Evolutionary conservation across 2,797 vertebrate species (phyloP).

Genomic region (Liasis olivaceus): DNA sequence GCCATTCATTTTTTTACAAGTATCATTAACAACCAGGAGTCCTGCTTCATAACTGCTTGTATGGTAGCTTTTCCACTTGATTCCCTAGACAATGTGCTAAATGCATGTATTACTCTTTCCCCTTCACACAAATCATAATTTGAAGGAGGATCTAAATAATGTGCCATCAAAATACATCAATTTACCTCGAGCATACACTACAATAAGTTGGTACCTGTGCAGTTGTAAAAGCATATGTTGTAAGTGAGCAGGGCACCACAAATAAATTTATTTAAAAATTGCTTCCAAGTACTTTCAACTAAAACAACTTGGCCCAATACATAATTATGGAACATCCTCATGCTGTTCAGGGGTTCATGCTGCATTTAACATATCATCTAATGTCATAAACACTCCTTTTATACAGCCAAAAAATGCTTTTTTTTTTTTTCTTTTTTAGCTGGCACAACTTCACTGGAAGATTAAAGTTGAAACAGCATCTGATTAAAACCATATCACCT

Average conservation of each 20-base stretch:
- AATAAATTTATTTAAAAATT: neutral
- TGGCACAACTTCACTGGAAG: neutral
- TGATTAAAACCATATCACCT: neutral
- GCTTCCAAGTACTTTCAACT: neutral
- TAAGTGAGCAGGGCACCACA: neutral
- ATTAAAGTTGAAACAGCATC: neutral
- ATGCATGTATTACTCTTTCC: neutral
- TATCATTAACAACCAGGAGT: neutral
- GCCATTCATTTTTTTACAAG: no score
- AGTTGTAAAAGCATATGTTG: neutral
- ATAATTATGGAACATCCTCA: neutral
- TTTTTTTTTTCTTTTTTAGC: neutral
- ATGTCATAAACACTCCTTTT: neutral
- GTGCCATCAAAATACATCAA: neutral
- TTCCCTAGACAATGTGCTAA: neutral
- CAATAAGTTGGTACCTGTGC: neutral
- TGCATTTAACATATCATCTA: neutral
- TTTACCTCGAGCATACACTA: neutral
- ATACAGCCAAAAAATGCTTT: neutral
- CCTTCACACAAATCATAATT: neutral
- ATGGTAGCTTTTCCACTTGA: neutral
- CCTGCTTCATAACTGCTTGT: neutral
- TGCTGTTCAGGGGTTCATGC: neutral
- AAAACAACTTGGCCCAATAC: neutral
- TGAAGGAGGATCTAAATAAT: neutral